Percentiles rank a stretch among this genome's conserved stretches.
These are phyloP conservation scores for Apocrypta bakeri DNA, from an alignment of 1,140 invertebrate species.

Conservation along the genomic window DNA sequence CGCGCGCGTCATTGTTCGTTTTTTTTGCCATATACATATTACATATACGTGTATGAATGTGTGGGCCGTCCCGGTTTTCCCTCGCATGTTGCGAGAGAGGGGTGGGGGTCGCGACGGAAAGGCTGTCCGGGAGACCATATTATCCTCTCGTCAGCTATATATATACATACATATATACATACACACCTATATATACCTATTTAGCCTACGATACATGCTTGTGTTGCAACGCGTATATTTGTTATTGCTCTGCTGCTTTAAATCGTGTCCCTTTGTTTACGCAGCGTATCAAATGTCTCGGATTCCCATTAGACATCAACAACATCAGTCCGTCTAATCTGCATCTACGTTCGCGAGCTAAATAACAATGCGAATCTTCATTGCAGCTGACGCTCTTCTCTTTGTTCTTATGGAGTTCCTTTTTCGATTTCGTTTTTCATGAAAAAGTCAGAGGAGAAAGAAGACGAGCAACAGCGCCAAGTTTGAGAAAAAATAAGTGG, in stretches of 20 bases:
- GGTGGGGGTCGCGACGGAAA: neutral
- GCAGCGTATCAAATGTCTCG: neutral
- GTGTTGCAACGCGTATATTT: neutral
- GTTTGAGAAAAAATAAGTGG: neutral
- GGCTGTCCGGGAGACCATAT: neutral
- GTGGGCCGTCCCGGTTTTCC: neutral
- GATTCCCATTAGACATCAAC: neutral
- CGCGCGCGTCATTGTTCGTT: slow-evolving; percentile 1
- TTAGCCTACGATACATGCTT: too few relatives aligned
- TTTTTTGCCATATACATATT: neutral
- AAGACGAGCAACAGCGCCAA: slow-evolving; percentile 11
- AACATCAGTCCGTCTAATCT: neutral
- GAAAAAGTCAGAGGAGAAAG: neutral
- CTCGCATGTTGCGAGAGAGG: neutral
- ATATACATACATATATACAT: too few relatives aligned
- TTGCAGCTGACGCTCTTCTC: neutral
- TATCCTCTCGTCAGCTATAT: neutral
- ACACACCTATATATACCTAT: too few relatives aligned
- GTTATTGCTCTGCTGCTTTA: slow-evolving; percentile 7
- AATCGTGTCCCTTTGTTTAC: neutral
- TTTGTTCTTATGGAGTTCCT: neutral
- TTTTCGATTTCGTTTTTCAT: neutral
- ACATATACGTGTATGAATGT: neutral
- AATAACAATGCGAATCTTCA: neutral
- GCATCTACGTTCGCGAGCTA: neutral